Percentiles rank a stretch among this genome's conserved stretches.
Conservation (phyloP, 2,113 vertebrate genomes). For the Nothobranchius kuhntae region DNA sequence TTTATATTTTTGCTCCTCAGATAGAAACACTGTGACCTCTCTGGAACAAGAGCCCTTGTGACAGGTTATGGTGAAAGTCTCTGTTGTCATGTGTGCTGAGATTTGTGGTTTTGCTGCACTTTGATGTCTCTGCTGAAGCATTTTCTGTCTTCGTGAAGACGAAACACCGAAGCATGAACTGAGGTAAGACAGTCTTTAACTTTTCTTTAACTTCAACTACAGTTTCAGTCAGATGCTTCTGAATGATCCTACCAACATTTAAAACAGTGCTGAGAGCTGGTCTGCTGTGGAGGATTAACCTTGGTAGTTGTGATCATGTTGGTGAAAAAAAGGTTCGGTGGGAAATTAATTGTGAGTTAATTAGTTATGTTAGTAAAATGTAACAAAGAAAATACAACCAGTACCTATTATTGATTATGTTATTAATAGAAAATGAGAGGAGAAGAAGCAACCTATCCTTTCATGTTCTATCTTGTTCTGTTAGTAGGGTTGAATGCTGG, state of each 20-base stretch:
- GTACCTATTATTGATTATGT: background rate
- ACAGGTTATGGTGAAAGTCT: constrained; percentile 20
- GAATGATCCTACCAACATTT: background rate
- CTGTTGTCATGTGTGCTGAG: background rate
- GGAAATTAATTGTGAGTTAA: no score
- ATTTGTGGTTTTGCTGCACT: background rate
- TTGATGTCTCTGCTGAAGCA: background rate
- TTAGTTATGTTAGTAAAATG: no score
- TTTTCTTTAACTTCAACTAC: background rate
- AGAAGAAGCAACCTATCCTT: background rate
- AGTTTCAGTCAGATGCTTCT: background rate
- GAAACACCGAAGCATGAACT: constrained; percentile 14
- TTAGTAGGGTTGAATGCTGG: constrained; percentile 24
- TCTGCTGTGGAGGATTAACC: no score
- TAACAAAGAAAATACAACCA: background rate
- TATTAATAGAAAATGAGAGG: background rate
- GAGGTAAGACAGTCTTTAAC: constrained; percentile 50
- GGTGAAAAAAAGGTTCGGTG: no score
- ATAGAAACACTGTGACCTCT: constrained; percentile 10
- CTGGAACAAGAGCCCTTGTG: background rate
- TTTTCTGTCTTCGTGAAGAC: background rate
- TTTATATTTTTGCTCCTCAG: constrained; percentile 4
- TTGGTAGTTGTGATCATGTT: no score
- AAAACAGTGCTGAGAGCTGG: background rate
- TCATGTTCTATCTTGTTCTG: constrained; percentile 4